Evolutionary conservation across 2,888 invertebrate genomes (phyloP).

Genomic region (Pristionchus maxplancki): DNA sequence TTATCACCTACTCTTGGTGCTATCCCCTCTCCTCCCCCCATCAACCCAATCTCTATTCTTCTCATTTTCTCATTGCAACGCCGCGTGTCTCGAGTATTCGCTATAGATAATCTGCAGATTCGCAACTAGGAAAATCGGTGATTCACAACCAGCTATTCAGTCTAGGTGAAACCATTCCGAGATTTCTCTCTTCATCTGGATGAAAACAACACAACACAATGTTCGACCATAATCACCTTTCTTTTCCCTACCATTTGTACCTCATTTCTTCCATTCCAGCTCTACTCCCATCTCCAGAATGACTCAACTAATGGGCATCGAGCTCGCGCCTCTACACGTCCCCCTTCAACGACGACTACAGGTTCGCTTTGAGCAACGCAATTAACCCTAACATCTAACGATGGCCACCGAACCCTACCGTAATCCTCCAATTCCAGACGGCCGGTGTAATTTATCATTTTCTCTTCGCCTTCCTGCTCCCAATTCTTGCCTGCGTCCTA

Average conservation of each 20-base stretch:
- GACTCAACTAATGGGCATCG: constrained; percentile 83
- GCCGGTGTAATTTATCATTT: constrained; percentile 86
- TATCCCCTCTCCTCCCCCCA: not conserved
- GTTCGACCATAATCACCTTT: no score
- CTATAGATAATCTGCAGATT: not conserved
- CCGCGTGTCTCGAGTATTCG: not conserved
- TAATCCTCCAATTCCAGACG: constrained; percentile 83
- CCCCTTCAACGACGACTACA: constrained; percentile 86
- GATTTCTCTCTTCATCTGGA: not conserved
- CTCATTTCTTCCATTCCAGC: not conserved
- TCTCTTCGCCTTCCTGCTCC: constrained; percentile 80
- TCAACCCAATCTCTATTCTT: not conserved
- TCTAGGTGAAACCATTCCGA: not conserved
- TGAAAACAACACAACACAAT: no score
- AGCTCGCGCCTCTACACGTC: constrained; percentile 89
- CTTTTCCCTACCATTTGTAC: no score
- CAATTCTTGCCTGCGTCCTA: constrained; percentile 18
- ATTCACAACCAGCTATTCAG: not conserved
- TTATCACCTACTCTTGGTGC: not conserved
- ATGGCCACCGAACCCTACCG: constrained; percentile 79
- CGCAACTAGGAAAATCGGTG: not conserved
- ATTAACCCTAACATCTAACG: not conserved
- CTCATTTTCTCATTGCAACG: not conserved
- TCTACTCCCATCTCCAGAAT: constrained; percentile 42
- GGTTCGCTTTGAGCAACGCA: not conserved